Evolutionary conservation across 2,113 vertebrate genomes (phyloP), one percentile per base, ranked within the genome.

Genomic region (Rhipidura dahli): DNA sequence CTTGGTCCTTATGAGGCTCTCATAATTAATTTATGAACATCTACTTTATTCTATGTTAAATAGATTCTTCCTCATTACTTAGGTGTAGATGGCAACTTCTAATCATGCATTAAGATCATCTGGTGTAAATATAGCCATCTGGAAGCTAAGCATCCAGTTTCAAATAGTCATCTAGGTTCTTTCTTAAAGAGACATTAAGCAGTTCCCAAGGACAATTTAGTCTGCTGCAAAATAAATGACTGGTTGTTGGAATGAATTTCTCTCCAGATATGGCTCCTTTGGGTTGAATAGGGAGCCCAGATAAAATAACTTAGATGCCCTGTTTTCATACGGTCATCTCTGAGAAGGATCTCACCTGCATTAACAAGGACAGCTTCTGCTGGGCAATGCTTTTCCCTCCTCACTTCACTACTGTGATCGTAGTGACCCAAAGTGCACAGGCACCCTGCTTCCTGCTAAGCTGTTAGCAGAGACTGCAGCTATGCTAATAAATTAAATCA

Each of bases 41-140:
- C 45, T 90, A 83, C 31, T 90, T 86, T 83, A 80, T 85, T 85
- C 73, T 68, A 49, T 76, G 75, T 80, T 90, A 83, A 90, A 88
- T 53, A 92, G 40, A 94, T 94, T 91, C 71, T 92, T 90, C 17
- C 80, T 89, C 71, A 80, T 96, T 91, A 92, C 59, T 92, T 83
- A 65, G 31, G 53, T 93, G 47, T 68, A 94, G 82, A 17, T 93
- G 78, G 69, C 51, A 90, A 90, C 69, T 82, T 87, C 51, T 68
- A 87, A 81, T 82, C 69, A 82, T 50, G 31, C 51, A 87, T 95
- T 87, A 75, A 76, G 70, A 94, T 92, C 57, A 90, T 59, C 49
- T 88, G 47, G 50, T 51, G 70, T 85, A 95, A 90, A 85, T 82
- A 93, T 33, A 90, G 20, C 78, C 79, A 88, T 71, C 73, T 94